Conservation (phyloP, 2,888 invertebrate species). For the Gasteruption jaculator region DNA sequence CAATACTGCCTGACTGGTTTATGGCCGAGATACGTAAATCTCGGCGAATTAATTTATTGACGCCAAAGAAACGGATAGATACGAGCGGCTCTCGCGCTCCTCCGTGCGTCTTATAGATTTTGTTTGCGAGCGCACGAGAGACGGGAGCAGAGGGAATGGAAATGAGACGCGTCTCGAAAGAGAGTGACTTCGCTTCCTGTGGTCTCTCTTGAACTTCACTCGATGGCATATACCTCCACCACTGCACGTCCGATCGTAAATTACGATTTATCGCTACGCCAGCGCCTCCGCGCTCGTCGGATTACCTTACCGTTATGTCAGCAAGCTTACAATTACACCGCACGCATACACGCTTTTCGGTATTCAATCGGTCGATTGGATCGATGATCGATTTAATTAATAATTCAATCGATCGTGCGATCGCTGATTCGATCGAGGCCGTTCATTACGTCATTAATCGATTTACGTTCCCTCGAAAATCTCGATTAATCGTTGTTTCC, state of each 20-base stretch:
- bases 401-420: no score
- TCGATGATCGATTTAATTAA: no score
- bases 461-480: no score
- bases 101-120: not conserved
- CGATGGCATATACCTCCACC: constrained; percentile 8
- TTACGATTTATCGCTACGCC: constrained; percentile 47
- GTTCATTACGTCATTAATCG: no score
- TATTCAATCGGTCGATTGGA: no score
- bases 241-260: constrained; percentile 37
- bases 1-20: constrained; percentile 47
- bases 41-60: constrained; percentile 48
- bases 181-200: constrained; percentile 3
- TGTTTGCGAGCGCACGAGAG: constrained; percentile 5
- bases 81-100: constrained; percentile 14
- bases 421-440: no score
- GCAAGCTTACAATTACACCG: constrained; percentile 43
- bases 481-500: no score
- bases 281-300: constrained; percentile 44
- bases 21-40: constrained; percentile 48
- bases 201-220: no score
- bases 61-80: constrained; percentile 23
- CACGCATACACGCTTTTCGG: no score
- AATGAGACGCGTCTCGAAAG: constrained; percentile 2
- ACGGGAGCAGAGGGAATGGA: constrained; percentile 4
- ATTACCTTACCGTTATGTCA: constrained; percentile 50